Base-by-base conservation (phyloP, 2,888 invertebrate genomes). In the Tolmerus cingulatus region DNA sequence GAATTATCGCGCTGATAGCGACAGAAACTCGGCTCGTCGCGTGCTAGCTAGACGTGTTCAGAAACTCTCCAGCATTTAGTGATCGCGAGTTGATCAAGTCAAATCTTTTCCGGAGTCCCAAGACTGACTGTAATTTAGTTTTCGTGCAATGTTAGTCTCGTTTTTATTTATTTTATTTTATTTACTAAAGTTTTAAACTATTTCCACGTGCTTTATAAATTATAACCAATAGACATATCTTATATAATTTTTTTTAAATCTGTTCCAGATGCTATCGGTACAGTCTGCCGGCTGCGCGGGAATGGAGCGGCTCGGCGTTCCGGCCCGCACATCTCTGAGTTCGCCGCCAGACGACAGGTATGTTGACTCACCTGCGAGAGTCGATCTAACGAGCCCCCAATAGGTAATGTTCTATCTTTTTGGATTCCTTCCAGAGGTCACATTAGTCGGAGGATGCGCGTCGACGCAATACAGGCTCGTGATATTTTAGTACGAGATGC, bases 231-330 rank as follows among this genome's bases (percentile, higher is more conserved):
- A 57, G 55, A 57, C 19, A 19, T 19, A n/a, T 37, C 37, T 46
- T n/a, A n/a, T n/a, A 46, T 46, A 3, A 51, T 12, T 92, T 93
- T 93, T 66, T 66, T n/a, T n/a, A n/a, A n/a, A 93, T 93, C 93
- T 92, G 92, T 94, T 94, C 91, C 94, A 95, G 95, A 95, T 95
- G 95, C 95, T 95, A 94, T 95, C 95, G 94, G 95, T 95, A 93
- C 95, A 95, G 94, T 94, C 95, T 93, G 94, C 95, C 94, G 95
- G 95, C 94, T 95, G 94, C 94, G 95, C 95, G 94, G 95, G 95
- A 93, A 95, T 95, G 95, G 95, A 95, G 94, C 94, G 95, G 94
- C 94, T 95, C 92, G 93, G 93, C 93, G 93, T 93, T 93, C 93
- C 93, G 91, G 92, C 92, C 92, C 92, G 93, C 93, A 93, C 92